Conservation (phyloP, 2,888 invertebrate genomes). For the Steinernema hermaphroditum region DNA sequence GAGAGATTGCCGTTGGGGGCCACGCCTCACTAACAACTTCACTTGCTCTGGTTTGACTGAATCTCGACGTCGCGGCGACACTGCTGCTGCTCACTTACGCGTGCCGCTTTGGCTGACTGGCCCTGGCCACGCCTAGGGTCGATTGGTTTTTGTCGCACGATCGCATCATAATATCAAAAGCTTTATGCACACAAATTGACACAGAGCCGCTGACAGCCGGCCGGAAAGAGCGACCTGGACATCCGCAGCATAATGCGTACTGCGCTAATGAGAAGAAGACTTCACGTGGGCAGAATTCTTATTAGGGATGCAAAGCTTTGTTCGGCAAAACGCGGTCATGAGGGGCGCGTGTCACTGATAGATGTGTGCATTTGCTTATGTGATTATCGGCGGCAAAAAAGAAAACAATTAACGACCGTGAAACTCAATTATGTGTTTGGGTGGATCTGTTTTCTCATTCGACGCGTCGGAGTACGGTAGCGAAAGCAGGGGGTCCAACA, state of each 20-base stretch:
- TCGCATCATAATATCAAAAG: constrained; percentile 29
- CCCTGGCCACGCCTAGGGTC: constrained; percentile 24
- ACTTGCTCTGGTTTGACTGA: constrained; percentile 31
- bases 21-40: constrained; percentile 30
- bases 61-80: constrained; percentile 27
- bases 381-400: constrained; percentile 8
- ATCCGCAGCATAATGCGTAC: not conserved
- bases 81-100: constrained; percentile 30
- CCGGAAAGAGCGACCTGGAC: not conserved
- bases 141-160: constrained; percentile 25
- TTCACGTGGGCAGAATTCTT: not conserved
- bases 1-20: constrained; percentile 25
- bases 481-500: no score
- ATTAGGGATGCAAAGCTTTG: constrained; percentile 24
- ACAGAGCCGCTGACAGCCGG: not conserved
- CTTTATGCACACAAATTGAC: constrained; percentile 28
- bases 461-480: not conserved
- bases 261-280: not conserved
- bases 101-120: constrained; percentile 25
- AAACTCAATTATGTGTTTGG: constrained; percentile 24
- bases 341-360: constrained; percentile 9
- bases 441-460: constrained; percentile 7
- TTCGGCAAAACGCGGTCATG: not conserved
- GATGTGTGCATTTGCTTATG: constrained; percentile 21
- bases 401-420: constrained; percentile 28